Conservation (phyloP, 2,888 invertebrate genomes). For the Conchocele bisecta region DNA sequence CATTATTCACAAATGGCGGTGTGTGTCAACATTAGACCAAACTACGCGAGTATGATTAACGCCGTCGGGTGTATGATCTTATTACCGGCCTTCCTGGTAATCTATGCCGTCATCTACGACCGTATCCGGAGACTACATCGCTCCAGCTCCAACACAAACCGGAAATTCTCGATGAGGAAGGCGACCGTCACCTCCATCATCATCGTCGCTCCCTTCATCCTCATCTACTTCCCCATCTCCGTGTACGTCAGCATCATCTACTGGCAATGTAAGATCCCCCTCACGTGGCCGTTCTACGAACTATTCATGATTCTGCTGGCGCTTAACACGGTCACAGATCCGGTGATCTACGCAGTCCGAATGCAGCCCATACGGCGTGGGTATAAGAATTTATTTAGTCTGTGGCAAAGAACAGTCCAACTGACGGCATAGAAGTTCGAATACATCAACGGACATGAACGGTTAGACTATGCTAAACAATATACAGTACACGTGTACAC, state of each 20-base stretch:
- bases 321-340: slow-evolving; percentile 2
- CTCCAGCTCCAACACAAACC: background rate
- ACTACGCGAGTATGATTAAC: background rate
- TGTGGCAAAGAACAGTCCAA: no score
- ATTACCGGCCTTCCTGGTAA: background rate
- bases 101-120: background rate
- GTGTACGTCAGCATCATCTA: background rate
- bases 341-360: background rate
- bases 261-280: background rate
- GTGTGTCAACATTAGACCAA: background rate
- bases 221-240: background rate
- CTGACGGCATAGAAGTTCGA: no score
- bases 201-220: background rate
- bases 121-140: background rate
- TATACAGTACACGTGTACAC: no score
- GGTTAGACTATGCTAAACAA: no score
- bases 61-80: background rate
- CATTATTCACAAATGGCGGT: background rate
- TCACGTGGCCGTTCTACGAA: slow-evolving; percentile 1
- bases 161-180: background rate
- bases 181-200: background rate
- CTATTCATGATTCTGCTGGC: slow-evolving; percentile 3
- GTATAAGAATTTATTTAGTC: no score
- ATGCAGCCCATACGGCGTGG: background rate
- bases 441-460: no score